Evolutionary conservation across 2,888 invertebrate species (phyloP).

Genomic region (Agapostemon virescens): DNA sequence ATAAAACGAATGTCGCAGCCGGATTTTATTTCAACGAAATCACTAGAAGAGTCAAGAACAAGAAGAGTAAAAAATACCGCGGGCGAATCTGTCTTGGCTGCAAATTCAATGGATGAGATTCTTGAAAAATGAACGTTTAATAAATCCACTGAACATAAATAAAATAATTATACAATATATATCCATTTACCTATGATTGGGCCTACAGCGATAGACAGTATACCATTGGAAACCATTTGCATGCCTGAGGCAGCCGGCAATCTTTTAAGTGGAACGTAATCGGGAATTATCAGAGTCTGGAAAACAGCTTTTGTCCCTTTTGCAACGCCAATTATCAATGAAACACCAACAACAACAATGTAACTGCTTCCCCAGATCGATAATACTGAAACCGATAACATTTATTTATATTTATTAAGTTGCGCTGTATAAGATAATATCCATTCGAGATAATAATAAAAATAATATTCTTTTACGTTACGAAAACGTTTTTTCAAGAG

Average conservation of each 20-base stretch:
- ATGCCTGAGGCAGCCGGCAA: conserved; percentile 89
- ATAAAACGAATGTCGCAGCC: too few species aligned
- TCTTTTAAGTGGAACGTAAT: conserved; percentile 87
- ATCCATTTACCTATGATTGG: conserved; percentile 81
- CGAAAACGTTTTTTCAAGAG: too few species aligned
- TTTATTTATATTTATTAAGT: not conserved
- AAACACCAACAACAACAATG: conserved; percentile 86
- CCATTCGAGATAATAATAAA: too few species aligned
- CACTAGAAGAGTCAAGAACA: too few species aligned
- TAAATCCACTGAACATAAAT: not conserved
- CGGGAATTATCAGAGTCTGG: conserved; percentile 89
- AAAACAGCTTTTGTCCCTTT: conserved; percentile 90
- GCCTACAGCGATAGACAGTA: conserved; percentile 87
- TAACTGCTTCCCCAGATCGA: conserved; percentile 86
- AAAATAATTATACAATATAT: not conserved
- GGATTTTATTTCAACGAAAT: too few species aligned
- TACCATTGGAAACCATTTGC: conserved; percentile 89
- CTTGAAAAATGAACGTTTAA: too few species aligned
- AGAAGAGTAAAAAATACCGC: too few species aligned
- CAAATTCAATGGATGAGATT: too few species aligned
- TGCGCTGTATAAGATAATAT: too few species aligned
- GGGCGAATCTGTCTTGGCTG: too few species aligned
- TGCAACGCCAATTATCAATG: conserved; percentile 89
- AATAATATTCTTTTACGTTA: too few species aligned
- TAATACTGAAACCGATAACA: conserved; percentile 83